Conservation (phyloP, 2,888 invertebrate species). For the Heterodera filipjevi region DNA sequence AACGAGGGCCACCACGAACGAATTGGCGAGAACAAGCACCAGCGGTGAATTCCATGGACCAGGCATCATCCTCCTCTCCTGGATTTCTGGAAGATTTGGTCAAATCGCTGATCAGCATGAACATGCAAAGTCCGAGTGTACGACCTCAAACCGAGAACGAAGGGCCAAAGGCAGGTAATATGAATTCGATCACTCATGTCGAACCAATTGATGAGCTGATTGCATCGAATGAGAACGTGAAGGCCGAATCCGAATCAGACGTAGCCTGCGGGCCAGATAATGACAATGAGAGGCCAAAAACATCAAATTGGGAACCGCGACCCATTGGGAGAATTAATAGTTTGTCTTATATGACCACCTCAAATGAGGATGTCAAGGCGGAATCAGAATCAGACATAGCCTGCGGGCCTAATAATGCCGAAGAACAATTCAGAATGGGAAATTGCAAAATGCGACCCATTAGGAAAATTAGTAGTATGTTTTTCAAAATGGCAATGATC, state of each 20-base stretch:
- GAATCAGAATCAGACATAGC: too few relatives aligned
- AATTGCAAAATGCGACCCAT: too few relatives aligned
- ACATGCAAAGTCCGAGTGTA: not conserved
- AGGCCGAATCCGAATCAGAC: not conserved
- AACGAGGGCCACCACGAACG: not conserved
- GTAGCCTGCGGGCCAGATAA: not conserved
- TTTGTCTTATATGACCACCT: not conserved
- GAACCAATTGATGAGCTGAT: not conserved
- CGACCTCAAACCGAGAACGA: not conserved
- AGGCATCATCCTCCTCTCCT: not conserved
- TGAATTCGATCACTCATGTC: not conserved
- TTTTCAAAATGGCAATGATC: not conserved
- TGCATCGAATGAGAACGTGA: not conserved
- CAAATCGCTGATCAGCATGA: not conserved
- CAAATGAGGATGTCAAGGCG: too few relatives aligned
- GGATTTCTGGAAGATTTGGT: constrained; percentile 8
- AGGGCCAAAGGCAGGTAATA: not conserved
- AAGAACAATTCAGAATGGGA: not conserved
- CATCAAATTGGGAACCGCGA: constrained; percentile 11
- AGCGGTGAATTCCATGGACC: not conserved
- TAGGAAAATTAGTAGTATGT: not conserved
- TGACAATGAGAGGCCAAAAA: not conserved
- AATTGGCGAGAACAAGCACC: not conserved
- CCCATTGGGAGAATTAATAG: not conserved
- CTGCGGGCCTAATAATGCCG: too few relatives aligned